Percentiles rank a stretch among this genome's conserved stretches.
Conservation (phyloP, 2,888 invertebrate genomes). For the Ophioninae sp. region DNA sequence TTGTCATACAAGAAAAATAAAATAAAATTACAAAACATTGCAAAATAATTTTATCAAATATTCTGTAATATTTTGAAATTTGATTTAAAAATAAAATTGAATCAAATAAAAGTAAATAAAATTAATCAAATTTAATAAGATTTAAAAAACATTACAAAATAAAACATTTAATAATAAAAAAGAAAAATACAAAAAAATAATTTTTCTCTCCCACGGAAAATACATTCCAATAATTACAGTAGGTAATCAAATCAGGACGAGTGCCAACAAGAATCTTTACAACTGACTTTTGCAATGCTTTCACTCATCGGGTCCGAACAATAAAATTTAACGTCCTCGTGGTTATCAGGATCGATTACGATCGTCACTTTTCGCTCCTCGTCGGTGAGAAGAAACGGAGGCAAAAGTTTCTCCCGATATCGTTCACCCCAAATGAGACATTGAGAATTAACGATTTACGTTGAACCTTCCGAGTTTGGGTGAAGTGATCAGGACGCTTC, state of each 20-base stretch:
- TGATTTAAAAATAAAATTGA: too few relatives aligned
- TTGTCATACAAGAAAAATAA: too few relatives aligned
- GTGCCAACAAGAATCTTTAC: conserved; percentile 1
- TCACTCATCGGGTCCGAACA: conserved; percentile 9
- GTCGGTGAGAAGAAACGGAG: not conserved
- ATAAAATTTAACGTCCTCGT: conserved; percentile 39
- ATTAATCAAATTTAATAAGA: too few relatives aligned
- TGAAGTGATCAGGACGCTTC: conserved; percentile 1
- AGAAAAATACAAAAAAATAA: not conserved
- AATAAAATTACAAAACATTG: too few relatives aligned
- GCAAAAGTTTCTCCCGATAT: conserved; percentile 4
- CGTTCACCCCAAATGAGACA: conserved; percentile 7
- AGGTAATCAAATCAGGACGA: conserved; percentile 45
- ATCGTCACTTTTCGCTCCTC: conserved; percentile 21
- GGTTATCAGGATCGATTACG: conserved; percentile 27
- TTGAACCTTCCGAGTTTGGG: conserved; percentile 3
- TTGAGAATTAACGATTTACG: conserved; percentile 19
- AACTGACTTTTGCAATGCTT: not conserved
- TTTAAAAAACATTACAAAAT: too few relatives aligned
- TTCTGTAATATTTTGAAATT: too few relatives aligned
- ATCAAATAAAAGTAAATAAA: too few relatives aligned
- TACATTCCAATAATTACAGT: conserved; percentile 28
- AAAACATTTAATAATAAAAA: too few relatives aligned
- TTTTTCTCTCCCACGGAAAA: not conserved
- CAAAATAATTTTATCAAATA: too few relatives aligned